Evolutionary conservation across 2,113 vertebrate species (phyloP), one percentile per base, ranked within the genome.

Genomic region (Pseudolaguvia tuberculata): DNA sequence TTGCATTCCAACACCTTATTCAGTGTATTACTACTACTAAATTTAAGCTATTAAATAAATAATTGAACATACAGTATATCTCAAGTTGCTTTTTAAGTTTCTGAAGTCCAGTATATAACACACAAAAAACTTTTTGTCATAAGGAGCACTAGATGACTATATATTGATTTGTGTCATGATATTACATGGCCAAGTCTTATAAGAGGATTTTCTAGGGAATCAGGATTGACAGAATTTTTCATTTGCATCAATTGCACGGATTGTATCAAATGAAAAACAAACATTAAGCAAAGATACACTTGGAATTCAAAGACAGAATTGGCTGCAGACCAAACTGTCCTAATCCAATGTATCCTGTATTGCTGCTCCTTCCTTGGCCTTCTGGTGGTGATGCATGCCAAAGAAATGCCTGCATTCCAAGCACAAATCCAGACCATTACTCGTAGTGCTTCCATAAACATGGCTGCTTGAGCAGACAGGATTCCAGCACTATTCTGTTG

Each of bases 401-500:
- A 65, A 73, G 31, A 52, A 42, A 57, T 45, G 74, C 63, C 74
- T 79, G 62, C 69, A 78, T 75, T 72, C 66, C 68, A 67, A 74
- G 68, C 70, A 69, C 29, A 79, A 69, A 72, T 62, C 70, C 48
- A 63, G 48, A 20, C 39, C 75, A 74, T 69, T 76, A 70, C 75
- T 75, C 56, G 63, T 76, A 75, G 66, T 61, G 63, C 72, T 57
- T 48, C 27, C 78, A 73, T 78, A 78, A 67, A 80, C 72, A 80
- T 18, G 68, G 74, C 25, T 15, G 29, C 59, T 57, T 21, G 50
- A 68, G 70, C 69, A 31, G 50, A 79, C 63, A 58, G 74, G 69
- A 82, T 78, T 84, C 72, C 73, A 61, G 48, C 42, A 67, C 63
- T 58, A 48, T 75, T 79, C 78, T 65, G 75, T 72, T 80, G 72